Base-by-base conservation (phyloP, 2,888 invertebrate genomes). In the Macrosoma leucophasiata region DNA sequence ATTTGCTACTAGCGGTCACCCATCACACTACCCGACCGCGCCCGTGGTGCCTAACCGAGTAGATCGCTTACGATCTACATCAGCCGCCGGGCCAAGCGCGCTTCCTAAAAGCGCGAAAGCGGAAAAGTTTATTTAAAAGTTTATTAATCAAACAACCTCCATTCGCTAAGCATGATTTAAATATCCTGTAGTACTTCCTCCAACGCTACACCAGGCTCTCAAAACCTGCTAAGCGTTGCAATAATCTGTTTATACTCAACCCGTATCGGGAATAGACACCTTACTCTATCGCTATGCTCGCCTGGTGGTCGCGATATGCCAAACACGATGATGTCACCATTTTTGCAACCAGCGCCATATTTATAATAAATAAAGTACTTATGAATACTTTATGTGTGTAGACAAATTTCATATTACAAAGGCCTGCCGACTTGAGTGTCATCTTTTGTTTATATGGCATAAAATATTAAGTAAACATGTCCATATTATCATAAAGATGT, bases 301-400 rank as follows among this genome's bases (percentile, higher is more conserved):
- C 73, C 65, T 67, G 77, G 78, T 78, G 77, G 78, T 78, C 77
- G 55, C 43, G 49, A 58, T 58, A 55, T 42, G 46, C 46, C 42
- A 45, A 56, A 53, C 48, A 41, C 53, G 64, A 59, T 77, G 75
- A 77, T 70, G 70, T 75, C 78, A 77, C 56, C 57, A 43, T 57
- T 61, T n/a, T 56, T 51, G 59, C 52, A 53, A 58, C 28, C 39
- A 33, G 33, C 33, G 26, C 27, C 22, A 19, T 13, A 22, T 13
- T 8, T n/a, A 26, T 21, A 17, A 22, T 28, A 17, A 21, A 26
- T 22, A 24, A 19, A 19, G 20, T 10, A 13, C 14, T n/a, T 13
- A 8, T 27, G 9, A 5, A 10, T 27, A 27, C 15, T 26, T 24
- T 24, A 24, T 13, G 8, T 22, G 24, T 21, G 36, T 15, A 27